These are phyloP conservation scores for Ailuropoda melanoleuca DNA, from an alignment of 2,113 vertebrate genomes.

Conservation along the genomic window DNA sequence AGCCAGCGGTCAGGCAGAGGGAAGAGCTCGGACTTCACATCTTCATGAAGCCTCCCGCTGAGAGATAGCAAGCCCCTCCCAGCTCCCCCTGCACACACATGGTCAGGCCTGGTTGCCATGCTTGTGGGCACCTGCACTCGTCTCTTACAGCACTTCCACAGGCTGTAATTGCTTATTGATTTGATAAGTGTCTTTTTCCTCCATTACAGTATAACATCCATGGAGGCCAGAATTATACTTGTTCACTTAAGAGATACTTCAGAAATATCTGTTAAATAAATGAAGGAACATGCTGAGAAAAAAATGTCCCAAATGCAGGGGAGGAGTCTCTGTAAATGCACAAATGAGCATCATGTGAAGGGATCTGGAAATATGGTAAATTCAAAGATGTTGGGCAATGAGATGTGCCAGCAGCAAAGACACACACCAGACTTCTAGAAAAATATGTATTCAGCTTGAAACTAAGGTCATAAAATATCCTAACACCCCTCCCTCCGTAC, in stretches of 20 bases:
- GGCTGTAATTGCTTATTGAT: neutral
- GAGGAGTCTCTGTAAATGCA: neutral
- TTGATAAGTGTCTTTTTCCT: neutral
- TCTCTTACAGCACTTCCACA: neutral
- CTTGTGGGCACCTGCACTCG: neutral
- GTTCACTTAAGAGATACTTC: neutral
- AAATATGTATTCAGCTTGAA: neutral
- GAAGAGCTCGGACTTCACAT: neutral
- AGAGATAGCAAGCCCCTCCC: neutral
- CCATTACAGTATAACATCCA: neutral
- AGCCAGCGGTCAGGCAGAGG: neutral
- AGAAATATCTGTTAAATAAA: neutral
- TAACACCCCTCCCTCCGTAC: neutral
- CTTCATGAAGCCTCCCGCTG: neutral
- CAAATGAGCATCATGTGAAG: neutral
- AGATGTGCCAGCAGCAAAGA: neutral
- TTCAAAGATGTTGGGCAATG: neutral
- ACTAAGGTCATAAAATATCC: neutral
- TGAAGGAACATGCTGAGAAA: neutral
- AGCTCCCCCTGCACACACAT: fast-evolving
- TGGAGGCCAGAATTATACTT: neutral
- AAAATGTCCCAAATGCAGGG: neutral
- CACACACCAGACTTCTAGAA: neutral
- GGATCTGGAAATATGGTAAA: neutral
- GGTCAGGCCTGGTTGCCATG: neutral